Evolutionary conservation across 2,113 vertebrate species (phyloP), one percentile per base, ranked within the genome.

Genomic region (Sciurus niger): DNA sequence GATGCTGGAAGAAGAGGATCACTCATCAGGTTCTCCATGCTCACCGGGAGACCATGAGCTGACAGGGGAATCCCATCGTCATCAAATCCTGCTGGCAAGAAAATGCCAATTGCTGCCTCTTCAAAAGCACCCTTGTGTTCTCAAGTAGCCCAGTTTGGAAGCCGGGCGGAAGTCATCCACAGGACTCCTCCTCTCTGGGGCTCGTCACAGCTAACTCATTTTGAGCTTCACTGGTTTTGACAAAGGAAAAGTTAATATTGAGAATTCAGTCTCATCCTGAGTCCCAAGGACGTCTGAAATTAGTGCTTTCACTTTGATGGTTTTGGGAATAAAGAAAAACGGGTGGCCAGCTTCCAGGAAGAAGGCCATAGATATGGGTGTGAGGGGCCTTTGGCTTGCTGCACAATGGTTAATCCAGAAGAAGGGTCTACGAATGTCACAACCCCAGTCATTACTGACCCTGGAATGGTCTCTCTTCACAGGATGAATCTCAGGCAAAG

Each of bases 201-300:
- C 32, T 80, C 83, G 43, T 76, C 60, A 70, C 72, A 67, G 74
- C 32, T 67, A 55, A 60, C 48, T 32, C n/a, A 55, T 16, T 78
- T 89, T 93, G 70, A 70, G 48, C 55, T 58, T 92, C 93, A 78
- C 72, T 93, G 78, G 43, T 43, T 96, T 80, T 93, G 70, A 60
- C 70, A 79, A 63, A 88, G 72, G 48, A 84, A 55, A 79, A 91
- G 53, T 93, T 63, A 86, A n/a, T 55, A 63, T 5, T 2, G 14
- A 95, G 25, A 20, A 51, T 58, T 96, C 24, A 4, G 53, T 51
- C 60, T 92, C 83, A 51, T 17, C 30, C 43, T 17, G 40, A 48
- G 92, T 93, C n/a, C 30, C 34, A 40, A 1, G 53, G 55, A 30
- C 25, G 2, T 34, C 85, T 94, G 73, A 94, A 82, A 22, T 53